These are phyloP conservation scores for Sigmodon hispidus DNA, from an alignment of 2,113 vertebrate species.

Conservation along the genomic window DNA sequence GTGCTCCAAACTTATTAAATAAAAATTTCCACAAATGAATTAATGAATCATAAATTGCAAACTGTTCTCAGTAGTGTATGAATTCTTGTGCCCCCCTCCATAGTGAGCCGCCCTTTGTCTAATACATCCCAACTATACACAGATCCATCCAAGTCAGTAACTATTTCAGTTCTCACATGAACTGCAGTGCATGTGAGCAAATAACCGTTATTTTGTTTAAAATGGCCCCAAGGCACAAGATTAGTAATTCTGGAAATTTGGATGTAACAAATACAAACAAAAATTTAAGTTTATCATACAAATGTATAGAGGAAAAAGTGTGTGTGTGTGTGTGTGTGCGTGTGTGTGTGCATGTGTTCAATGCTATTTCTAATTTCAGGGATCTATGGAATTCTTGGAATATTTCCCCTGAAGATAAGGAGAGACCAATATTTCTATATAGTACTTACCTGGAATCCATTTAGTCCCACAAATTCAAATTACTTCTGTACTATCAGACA, in stretches of 20 bases:
- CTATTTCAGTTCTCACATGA: not conserved
- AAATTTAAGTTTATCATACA: not conserved
- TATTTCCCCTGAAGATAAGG: not conserved
- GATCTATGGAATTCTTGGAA: too few relatives aligned
- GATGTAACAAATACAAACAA: not conserved
- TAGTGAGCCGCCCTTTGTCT: not conserved
- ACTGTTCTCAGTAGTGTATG: not conserved
- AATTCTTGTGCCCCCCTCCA: not conserved
- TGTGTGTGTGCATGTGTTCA: not conserved
- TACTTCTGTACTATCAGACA: not conserved
- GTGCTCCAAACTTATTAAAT: not conserved
- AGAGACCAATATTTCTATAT: not conserved
- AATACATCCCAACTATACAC: too few relatives aligned
- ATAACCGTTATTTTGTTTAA: not conserved
- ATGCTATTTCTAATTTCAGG: not conserved
- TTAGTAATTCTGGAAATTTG: not conserved
- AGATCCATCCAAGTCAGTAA: not conserved
- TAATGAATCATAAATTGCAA: not conserved
- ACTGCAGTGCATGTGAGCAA: not conserved
- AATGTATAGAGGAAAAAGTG: not conserved
- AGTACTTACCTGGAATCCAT: conserved; percentile 15
- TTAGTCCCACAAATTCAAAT: not conserved
- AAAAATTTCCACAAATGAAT: not conserved
- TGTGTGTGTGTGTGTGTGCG: not conserved
- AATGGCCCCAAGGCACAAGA: not conserved